These are phyloP conservation scores for Triplophysa bombifrons DNA, from an alignment of 2,797 vertebrate species.

Conservation along the genomic window DNA sequence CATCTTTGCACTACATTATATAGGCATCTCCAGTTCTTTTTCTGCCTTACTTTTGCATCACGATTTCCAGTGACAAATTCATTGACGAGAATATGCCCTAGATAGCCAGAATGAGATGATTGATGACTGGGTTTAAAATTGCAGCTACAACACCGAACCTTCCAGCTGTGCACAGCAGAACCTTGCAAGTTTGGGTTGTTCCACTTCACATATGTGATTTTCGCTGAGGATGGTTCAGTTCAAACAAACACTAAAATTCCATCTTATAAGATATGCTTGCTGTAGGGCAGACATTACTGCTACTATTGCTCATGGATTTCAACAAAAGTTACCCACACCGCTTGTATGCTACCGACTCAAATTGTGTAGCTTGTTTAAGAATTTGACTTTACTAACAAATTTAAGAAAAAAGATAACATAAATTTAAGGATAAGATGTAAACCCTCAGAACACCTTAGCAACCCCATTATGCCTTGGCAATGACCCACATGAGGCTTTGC, in stretches of 20 bases:
- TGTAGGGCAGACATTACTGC: not conserved
- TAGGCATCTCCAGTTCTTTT: not conserved
- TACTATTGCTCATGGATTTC: not conserved
- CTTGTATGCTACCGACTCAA: not conserved
- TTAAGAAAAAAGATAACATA: not conserved
- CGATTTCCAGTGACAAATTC: not conserved
- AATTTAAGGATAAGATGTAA: not conserved
- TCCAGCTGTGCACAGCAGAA: not conserved
- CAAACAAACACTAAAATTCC: not conserved
- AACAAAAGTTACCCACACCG: not conserved
- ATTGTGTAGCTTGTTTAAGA: not conserved
- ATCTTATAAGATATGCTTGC: not conserved
- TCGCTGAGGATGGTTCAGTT: not conserved
- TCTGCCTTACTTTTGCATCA: not conserved
- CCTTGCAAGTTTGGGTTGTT: slow-evolving; percentile 2
- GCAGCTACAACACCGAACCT: not conserved
- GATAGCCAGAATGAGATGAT: not conserved
- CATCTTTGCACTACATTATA: not conserved
- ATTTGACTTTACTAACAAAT: not conserved
- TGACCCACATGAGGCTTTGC: not conserved
- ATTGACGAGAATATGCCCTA: not conserved
- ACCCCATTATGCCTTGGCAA: not conserved
- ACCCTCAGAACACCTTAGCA: not conserved
- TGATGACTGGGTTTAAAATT: not conserved
- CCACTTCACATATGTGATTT: not conserved